Base-by-base conservation (phyloP, 35 echinoderm and acorn worm species). In the Strongylocentrotus purpuratus region DNA sequence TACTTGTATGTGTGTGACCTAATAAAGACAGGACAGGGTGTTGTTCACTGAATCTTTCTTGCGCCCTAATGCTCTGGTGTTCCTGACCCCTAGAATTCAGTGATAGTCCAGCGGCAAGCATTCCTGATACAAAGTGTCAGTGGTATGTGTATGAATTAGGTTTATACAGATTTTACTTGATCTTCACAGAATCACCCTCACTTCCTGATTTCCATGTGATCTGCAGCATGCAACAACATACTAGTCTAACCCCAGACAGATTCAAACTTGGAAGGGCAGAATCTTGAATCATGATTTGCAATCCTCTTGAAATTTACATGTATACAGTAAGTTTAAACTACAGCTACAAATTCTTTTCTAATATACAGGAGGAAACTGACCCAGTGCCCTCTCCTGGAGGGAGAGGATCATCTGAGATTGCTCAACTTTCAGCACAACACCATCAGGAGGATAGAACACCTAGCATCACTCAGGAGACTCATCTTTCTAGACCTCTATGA, bases 401-500 rank as follows among this genome's bases (percentile, higher is more conserved):
- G 98, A 50, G 98, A 99, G 52, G 98, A 99, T 41, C 91, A 97
- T 9, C 88, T 99, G 4, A 86, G 98, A n/a, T 87, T 99, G 41
- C 95, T 99, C 9, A 99, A 99, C 92, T 99, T 98, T 45, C 98
- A 99, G 88, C 98, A 99, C 91, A 99, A 99, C 93, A 70, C 47
- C 70, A 99, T 99, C 78, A 60, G 61, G 25, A 97, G 85, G 31
- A 99, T 99, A 59, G 97, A 99, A 65, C 97, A 96, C 61, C 96
- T 99, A 61, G 96, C 87, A 47, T 92, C 86, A 7, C 94, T 99
- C 1, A 94, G 96, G 55, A 96, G 98, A 65, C 96, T 99, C 22
- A 99, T 99, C 61, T 99, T 99, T 86, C 97, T 99, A 20, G 98
- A 99, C 86, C 97, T 99, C 31, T 99, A 99, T 97, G 98, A 99